Evolutionary conservation across 2,888 invertebrate species (phyloP), one percentile per base, ranked within the genome.

Genomic region (Boloria selene): DNA sequence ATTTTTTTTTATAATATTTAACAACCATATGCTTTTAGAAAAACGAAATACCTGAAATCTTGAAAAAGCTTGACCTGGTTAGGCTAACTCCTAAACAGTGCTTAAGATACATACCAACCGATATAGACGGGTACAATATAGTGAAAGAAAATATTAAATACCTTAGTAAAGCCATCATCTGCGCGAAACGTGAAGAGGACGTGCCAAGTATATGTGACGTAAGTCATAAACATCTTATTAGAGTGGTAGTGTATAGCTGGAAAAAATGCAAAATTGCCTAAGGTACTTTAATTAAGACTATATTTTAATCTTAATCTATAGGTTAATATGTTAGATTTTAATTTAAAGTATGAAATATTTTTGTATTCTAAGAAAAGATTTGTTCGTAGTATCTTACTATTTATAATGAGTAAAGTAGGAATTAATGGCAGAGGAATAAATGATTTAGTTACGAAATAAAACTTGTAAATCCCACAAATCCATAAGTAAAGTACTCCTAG

Each of bases 31-130:
- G 6, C 62, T 63, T 65, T 5, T 38, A 74, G 74, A 58, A 60
- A 7, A 71, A 70, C 2, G 7, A 38, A 4, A 0, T 10, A 0
- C 61, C 70, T 10, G 64, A 45, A 44, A 61, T 45, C 10, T 50
- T 74, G 44, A 55, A 70, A 45, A 70, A 67, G 50, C 56, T 72
- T 59, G 65, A 73, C 14, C 67, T 73, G 7, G 14, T 60, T 6
- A 62, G 55, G 14, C 14, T 74, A 17, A 55, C 71, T 0, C 55
- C 65, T 7, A 22, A 64, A 26, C 56, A 74, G 17, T 74, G 74
- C 47, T 16, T 72, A 1, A 54, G 58, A 2, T 17, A 65, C 10
- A 44, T 72, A 53, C 70, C 71, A 4, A 38, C 1, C 0, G 2
- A 38, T 38, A 38, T 2, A 10, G n/a, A n/a, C n/a, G n/a, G n/a